Conservation (phyloP, 2,113 vertebrate species). For the Myanophis thanlyinensis region DNA sequence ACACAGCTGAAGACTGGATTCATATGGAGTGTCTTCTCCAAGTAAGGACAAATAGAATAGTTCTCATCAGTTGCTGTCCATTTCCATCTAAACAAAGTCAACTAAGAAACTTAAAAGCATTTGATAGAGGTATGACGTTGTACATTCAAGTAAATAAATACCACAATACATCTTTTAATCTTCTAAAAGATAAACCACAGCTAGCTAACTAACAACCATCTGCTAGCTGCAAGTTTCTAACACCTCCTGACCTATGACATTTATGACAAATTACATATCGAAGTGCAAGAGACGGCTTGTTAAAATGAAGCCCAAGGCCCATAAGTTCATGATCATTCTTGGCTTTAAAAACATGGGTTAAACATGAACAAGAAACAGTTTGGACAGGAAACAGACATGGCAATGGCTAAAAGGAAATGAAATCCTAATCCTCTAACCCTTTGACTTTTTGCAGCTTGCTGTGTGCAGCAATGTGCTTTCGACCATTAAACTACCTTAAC, state of each 20-base stretch:
- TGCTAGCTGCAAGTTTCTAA: constrained; percentile 76
- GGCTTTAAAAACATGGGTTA: constrained; percentile 78
- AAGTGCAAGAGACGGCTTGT: constrained; percentile 83
- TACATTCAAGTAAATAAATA: constrained; percentile 69
- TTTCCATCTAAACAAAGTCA: constrained; percentile 38
- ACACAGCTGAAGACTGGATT: constrained; percentile 4
- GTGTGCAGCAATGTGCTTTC: constrained; percentile 70
- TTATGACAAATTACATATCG: constrained; percentile 86
- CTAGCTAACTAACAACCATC: constrained; percentile 79
- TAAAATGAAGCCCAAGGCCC: constrained; percentile 78
- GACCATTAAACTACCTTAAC: constrained; percentile 78
- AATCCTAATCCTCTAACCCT: constrained; percentile 73
- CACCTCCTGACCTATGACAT: constrained; percentile 83
- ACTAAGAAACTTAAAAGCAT: constrained; percentile 55
- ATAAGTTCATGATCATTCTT: constrained; percentile 69
- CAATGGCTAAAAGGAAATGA: constrained; percentile 78
- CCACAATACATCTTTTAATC: constrained; percentile 57
- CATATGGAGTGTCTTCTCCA: background rate
- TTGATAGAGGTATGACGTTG: constrained; percentile 62
- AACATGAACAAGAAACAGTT: constrained; percentile 74
- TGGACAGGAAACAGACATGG: constrained; percentile 82
- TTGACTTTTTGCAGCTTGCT: constrained; percentile 73
- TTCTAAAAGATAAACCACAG: constrained; percentile 70
- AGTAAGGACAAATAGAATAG: constrained; percentile 33
- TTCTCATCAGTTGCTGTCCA: constrained; percentile 11